These are phyloP conservation scores for Calyptomena viridis DNA, from an alignment of 2,113 vertebrate genomes.

Conservation along the genomic window DNA sequence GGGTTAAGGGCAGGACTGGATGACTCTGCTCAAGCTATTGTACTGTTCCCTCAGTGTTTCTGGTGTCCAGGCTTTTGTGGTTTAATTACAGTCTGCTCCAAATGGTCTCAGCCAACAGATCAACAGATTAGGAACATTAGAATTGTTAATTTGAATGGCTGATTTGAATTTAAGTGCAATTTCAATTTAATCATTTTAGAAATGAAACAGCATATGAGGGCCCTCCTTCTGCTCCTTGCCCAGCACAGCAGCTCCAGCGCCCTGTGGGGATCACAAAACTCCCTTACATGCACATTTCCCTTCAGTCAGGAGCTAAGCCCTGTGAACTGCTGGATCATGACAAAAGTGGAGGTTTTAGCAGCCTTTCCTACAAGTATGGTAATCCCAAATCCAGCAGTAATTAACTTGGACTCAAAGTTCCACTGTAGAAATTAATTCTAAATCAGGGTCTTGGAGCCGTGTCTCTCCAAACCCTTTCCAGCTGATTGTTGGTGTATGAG, in stretches of 20 bases:
- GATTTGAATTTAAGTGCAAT: conserved; percentile 69
- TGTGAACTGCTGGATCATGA: conserved; percentile 40
- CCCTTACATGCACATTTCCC: conserved; percentile 41
- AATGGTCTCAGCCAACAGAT: conserved; percentile 60
- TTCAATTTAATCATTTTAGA: conserved; percentile 57
- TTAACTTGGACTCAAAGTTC: conserved; percentile 47
- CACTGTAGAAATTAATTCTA: conserved; percentile 54
- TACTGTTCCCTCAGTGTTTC: background rate
- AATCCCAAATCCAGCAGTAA: conserved; percentile 63
- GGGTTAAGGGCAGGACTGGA: conserved; percentile 7
- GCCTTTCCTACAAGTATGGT: conserved; percentile 31
- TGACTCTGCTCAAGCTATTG: background rate
- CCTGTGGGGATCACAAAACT: background rate
- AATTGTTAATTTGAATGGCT: conserved; percentile 65
- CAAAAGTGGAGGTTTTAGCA: conserved; percentile 42
- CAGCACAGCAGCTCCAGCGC: background rate
- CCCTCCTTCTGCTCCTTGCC: background rate
- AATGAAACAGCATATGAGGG: background rate
- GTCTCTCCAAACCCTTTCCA: conserved; percentile 21
- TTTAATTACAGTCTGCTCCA: conserved; percentile 62
- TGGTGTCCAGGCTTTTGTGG: conserved; percentile 55
- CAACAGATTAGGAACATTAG: conserved; percentile 64
- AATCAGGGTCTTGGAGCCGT: conserved; percentile 22
- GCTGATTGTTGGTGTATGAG: background rate
- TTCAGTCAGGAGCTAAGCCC: conserved; percentile 44